These are phyloP conservation scores for Atherinomorus stipes DNA, from an alignment of 2,113 vertebrate genomes.

Conservation along the genomic window DNA sequence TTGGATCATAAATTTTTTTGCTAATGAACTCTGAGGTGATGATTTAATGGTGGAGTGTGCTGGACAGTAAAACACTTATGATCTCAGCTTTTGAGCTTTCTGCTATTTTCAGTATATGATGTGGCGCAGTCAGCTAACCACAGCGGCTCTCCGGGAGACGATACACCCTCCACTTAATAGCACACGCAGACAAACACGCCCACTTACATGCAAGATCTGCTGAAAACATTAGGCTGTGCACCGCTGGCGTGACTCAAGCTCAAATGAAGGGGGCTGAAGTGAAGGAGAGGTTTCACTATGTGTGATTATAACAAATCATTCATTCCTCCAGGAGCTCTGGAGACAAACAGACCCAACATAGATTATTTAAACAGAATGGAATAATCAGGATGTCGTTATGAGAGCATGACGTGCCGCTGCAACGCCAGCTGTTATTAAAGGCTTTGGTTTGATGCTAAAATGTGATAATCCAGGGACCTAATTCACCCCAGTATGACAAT, in stretches of 20 bases:
- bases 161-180: conserved; percentile 56
- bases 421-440: not conserved
- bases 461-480: conserved; percentile 1
- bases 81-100: conserved; percentile 44
- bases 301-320: conserved; percentile 4
- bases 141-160: conserved; percentile 48
- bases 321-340: conserved; percentile 8
- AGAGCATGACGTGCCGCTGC: not conserved
- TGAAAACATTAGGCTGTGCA: conserved; percentile 55
- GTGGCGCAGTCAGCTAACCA: conserved; percentile 42
- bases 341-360: conserved; percentile 4
- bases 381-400: not conserved
- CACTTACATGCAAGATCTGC: conserved; percentile 45
- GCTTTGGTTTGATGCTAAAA: conserved; percentile 1
- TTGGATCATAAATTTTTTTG: conserved; percentile 36
- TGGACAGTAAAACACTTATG: conserved; percentile 44
- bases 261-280: conserved; percentile 43
- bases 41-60: conserved; percentile 57
- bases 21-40: conserved; percentile 50
- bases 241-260: conserved; percentile 5
- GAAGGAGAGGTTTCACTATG: conserved; percentile 4
- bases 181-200: conserved; percentile 43
- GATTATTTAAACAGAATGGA: conserved; percentile 6
- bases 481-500: not conserved
- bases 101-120: conserved; percentile 38